Percentiles rank a stretch among this genome's conserved stretches.
Conservation (phyloP, 1,140 invertebrate species). For the Holcopasites calliopsidis region DNA sequence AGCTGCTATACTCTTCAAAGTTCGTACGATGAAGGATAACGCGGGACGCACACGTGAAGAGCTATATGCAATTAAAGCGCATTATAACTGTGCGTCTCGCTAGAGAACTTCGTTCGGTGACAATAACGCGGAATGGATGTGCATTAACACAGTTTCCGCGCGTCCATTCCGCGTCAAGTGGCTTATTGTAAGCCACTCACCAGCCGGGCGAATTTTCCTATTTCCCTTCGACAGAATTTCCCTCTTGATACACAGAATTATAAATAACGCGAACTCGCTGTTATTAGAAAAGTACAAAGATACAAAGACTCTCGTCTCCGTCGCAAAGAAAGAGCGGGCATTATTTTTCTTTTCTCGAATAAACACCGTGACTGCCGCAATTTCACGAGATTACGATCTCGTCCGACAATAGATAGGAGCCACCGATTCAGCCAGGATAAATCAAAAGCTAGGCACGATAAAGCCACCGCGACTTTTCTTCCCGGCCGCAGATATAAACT, state of each 20-base stretch:
- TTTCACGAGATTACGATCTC: slow-evolving; percentile 22
- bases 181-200: neutral
- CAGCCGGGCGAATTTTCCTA: neutral
- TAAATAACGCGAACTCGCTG: too few species aligned
- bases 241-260: too few species aligned
- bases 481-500: slow-evolving; percentile 1
- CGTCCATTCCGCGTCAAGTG: slow-evolving; percentile 16
- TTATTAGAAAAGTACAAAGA: too few species aligned
- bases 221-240: too few species aligned
- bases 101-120: neutral
- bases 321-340: neutral
- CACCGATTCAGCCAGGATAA: slow-evolving; percentile 26
- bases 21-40: neutral
- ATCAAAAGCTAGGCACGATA: slow-evolving; percentile 21
- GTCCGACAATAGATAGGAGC: neutral
- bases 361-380: slow-evolving; percentile 19
- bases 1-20: neutral
- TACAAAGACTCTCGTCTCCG: too few species aligned
- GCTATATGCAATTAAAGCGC: slow-evolving; percentile 27
- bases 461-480: slow-evolving; percentile 29
- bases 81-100: slow-evolving; percentile 18
- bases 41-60: neutral
- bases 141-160: slow-evolving; percentile 26
- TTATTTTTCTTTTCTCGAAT: slow-evolving; percentile 20
- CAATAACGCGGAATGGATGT: slow-evolving; percentile 35